phyloP scores from a whole-genome alignment of 2,113 vertebrate genomes.

The Macquaria australasica region DNA sequence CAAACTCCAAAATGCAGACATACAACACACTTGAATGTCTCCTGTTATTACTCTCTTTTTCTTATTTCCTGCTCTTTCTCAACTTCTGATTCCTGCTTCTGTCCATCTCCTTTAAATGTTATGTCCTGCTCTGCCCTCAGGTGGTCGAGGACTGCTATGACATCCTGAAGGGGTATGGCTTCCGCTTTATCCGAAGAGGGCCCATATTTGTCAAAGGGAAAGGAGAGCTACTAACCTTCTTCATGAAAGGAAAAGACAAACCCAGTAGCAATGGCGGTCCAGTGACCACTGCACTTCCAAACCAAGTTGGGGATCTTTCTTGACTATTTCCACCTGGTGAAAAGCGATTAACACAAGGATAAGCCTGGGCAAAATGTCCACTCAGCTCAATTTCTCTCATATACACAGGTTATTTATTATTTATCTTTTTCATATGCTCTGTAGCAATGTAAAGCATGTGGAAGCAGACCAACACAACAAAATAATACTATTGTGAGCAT shows the following conservation, averaged over 20 bases:
- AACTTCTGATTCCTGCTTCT: background rate
- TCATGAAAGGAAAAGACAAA: slow-evolving; percentile 95
- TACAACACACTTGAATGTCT: background rate
- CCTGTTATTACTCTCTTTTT: background rate
- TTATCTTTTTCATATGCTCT: slow-evolving; percentile 29
- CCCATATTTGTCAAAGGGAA: slow-evolving; percentile 97
- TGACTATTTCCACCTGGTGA: slow-evolving; percentile 73
- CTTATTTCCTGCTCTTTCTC: background rate
- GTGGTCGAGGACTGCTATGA: slow-evolving; percentile 95
- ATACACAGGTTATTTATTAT: slow-evolving; percentile 2
- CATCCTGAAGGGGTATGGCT: slow-evolving; percentile 92
- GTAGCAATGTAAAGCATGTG: slow-evolving; percentile 35
- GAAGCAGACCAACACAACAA: slow-evolving; percentile 14
- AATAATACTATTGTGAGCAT: background rate
- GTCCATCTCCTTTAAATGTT: background rate
- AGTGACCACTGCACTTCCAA: slow-evolving; percentile 88
- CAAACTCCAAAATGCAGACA: slow-evolving; percentile 5
- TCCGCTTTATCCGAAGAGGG: slow-evolving; percentile 93
- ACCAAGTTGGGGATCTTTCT: slow-evolving; percentile 89
- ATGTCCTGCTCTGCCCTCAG: slow-evolving; percentile 75
- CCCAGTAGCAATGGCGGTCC: slow-evolving; percentile 80
- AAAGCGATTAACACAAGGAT: slow-evolving; percentile 3
- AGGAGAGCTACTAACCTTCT: slow-evolving; percentile 95
- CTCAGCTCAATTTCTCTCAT: slow-evolving; percentile 6
- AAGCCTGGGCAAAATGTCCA: background rate